Evolutionary conservation across 2,113 vertebrate genomes (phyloP).

Genomic region (Phalacrocorax pelagicus): DNA sequence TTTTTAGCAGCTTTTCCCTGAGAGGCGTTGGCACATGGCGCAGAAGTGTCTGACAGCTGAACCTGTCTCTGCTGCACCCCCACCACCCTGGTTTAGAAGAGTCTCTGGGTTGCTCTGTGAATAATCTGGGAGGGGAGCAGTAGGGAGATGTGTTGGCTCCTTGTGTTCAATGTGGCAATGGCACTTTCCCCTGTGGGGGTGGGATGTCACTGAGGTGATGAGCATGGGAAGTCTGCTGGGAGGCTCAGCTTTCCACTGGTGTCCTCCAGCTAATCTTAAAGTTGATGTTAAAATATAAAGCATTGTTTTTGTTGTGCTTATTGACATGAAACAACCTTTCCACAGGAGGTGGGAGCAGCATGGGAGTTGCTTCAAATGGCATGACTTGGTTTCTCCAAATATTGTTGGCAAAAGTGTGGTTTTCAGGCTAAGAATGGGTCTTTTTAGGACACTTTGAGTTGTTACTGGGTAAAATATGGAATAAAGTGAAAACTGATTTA

Average conservation of each 20-base stretch:
- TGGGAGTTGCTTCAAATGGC: rapidly evolving
- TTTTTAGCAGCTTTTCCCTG: not conserved
- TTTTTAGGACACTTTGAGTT: not conserved
- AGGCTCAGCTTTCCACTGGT: not conserved
- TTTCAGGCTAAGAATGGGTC: not conserved
- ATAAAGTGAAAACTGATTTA: not conserved
- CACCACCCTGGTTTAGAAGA: not conserved
- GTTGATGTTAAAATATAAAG: not conserved
- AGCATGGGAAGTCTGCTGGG: not conserved
- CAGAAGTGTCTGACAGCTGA: not conserved
- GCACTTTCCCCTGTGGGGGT: not conserved
- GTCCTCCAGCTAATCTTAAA: not conserved
- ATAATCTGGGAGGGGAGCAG: not conserved
- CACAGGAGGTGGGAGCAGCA: not conserved
- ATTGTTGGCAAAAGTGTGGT: not conserved
- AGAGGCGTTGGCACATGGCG: not conserved
- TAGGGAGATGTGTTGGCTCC: not conserved
- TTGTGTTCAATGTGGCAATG: not conserved
- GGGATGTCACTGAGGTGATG: not conserved
- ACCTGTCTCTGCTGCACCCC: not conserved
- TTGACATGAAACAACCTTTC: not conserved
- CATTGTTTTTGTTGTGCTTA: not conserved
- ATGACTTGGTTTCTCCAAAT: not conserved
- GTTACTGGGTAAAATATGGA: not conserved
- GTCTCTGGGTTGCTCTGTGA: not conserved